Base-by-base conservation (phyloP, 1,140 invertebrate species). In the Onthophagus taurus region DNA sequence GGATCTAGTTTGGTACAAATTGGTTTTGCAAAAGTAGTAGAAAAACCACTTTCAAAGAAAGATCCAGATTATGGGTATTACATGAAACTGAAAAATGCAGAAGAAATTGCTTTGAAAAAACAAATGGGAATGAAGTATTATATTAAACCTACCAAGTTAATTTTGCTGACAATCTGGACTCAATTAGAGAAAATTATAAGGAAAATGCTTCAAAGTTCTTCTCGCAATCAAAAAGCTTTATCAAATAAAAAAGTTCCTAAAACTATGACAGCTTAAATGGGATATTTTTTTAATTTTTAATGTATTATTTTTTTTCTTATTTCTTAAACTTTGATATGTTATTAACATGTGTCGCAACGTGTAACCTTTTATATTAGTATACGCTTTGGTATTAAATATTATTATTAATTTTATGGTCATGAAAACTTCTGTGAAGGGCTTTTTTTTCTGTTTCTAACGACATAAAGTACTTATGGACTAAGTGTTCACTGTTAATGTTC, bases 71-170 rank as follows among this genome's bases (percentile, higher is more conserved):
- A 55, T 14, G 43, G 20, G 2, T 72, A 74, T 50, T 53, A 58
- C 42, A 59, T 58, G 14, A 45, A 55, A 31, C 45, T 74, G 20
- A 38, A 57, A 31, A 46, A 41, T 1, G 70, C 70, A 5, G 60
- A 72, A 53, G 65, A 63, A 45, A 52, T 46, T 50, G 69, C 70
- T 1, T 44, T 60, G 44, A 47, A 55, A 8, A 66, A 66, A 50
- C 52, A 68, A 63, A 64, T 72, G 45, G 71, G 71, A n/a, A 36
- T 67, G 1, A 72, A 68, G 63, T 68, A 70, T 24, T 70, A 67
- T 42, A 54, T 60, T 41, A 68, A 61, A 49, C 53, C 61, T 3
- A 61, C 67, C 16, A 66, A 51, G 30, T 18, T 44, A 20, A 38
- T 48, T 13, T 31, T 57, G 4, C 6, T 19, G 13, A 21, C n/a